Conservation (phyloP, 2,113 vertebrate genomes). For the Nibea coibor region DNA sequence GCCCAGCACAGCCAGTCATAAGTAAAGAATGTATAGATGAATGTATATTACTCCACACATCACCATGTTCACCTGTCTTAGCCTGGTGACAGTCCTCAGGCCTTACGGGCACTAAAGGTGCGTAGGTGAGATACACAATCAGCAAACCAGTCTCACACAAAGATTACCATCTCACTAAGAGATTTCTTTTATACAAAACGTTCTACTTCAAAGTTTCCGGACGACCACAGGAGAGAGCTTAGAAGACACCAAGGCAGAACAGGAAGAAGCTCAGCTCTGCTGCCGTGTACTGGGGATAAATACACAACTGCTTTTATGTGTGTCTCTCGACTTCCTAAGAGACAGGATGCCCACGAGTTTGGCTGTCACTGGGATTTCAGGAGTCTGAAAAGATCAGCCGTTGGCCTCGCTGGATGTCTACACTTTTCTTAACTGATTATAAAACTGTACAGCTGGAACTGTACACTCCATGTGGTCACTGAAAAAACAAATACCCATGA, state of each 20-base stretch:
- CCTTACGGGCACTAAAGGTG: background rate
- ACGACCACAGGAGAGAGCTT: background rate
- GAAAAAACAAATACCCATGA: background rate
- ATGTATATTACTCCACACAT: too few relatives aligned
- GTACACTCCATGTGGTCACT: background rate
- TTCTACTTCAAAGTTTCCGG: background rate
- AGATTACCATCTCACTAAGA: background rate
- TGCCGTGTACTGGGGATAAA: background rate
- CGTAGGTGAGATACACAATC: background rate
- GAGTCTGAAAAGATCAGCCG: background rate
- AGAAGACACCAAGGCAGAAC: background rate
- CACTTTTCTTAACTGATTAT: background rate
- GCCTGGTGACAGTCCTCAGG: background rate
- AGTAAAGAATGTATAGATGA: too few relatives aligned
- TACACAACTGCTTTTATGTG: too few relatives aligned
- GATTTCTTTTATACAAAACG: background rate
- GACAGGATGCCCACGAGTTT: background rate
- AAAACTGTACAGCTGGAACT: background rate
- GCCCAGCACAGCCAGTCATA: too few relatives aligned
- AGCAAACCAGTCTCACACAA: background rate
- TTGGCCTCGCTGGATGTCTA: background rate
- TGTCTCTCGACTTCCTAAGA: background rate
- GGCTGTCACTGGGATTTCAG: slow-evolving; percentile 4
- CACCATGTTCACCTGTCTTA: background rate
- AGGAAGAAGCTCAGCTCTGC: too few relatives aligned